These are phyloP conservation scores for Protula sp. DNA, from an alignment of 2,888 invertebrate species.

Conservation along the genomic window DNA sequence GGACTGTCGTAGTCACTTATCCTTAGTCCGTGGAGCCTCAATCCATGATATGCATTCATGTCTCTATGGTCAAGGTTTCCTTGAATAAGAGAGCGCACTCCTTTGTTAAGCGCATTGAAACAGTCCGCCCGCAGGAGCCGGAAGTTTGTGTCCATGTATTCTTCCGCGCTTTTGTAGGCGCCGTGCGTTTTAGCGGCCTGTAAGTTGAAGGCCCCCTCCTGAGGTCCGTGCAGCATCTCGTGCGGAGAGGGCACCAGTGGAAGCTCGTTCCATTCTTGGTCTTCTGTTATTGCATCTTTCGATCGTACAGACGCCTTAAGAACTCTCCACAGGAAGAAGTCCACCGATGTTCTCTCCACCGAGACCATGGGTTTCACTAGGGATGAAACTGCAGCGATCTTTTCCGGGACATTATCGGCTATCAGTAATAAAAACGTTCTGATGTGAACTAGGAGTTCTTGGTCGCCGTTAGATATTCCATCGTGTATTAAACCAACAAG, in stretches of 20 bases:
- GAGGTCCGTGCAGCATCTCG: slow-evolving; percentile 5
- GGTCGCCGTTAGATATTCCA: no score
- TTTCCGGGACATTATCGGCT: no score
- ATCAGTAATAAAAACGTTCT: no score
- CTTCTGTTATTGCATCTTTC: slow-evolving; percentile 1
- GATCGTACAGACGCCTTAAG: neutral
- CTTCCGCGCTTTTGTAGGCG: slow-evolving; percentile 9
- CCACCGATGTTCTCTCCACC: slow-evolving; percentile 56
- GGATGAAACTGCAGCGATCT: no score
- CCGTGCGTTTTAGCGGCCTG: slow-evolving; percentile 1
- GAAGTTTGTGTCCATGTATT: slow-evolving; percentile 18
- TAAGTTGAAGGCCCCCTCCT: neutral
- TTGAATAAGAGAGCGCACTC: slow-evolving; percentile 3
- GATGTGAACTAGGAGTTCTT: no score
- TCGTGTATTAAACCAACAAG: no score
- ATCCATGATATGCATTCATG: slow-evolving; percentile 16
- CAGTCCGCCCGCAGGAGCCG: slow-evolving; percentile 20
- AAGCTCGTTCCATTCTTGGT: slow-evolving; percentile 14
- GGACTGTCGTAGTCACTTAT: slow-evolving; percentile 2
- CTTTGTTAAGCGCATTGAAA: slow-evolving; percentile 7
- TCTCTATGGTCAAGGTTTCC: slow-evolving; percentile 16
- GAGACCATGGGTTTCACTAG: slow-evolving; percentile 37
- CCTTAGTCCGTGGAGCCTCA: slow-evolving; percentile 5
- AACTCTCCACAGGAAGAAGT: slow-evolving; percentile 5
- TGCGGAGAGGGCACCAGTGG: slow-evolving; percentile 9